A percentile compares a stretch with the other conserved stretches of the same genome.
These are phyloP conservation scores for Lagria hirta DNA, from an alignment of 2,888 invertebrate genomes.

Conservation along the genomic window DNA sequence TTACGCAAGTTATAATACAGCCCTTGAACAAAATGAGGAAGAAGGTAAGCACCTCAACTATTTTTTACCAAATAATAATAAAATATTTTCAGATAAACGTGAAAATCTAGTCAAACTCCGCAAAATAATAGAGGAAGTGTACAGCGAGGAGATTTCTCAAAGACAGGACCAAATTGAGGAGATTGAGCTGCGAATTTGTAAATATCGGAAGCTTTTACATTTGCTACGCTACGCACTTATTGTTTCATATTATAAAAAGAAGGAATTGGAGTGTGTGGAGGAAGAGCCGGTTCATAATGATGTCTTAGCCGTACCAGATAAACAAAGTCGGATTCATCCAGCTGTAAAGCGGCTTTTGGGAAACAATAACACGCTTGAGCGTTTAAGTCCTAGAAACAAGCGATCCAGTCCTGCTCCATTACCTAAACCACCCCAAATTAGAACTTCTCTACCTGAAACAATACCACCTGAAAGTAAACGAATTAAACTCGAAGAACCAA, in stretches of 20 bases:
- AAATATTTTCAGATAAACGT: constrained; percentile 48
- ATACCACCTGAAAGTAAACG: constrained; percentile 28
- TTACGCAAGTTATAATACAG: constrained; percentile 42
- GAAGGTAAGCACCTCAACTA: constrained; percentile 40
- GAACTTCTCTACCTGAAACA: constrained; percentile 12
- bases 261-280: constrained; percentile 54
- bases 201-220: constrained; percentile 61
- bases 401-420: constrained; percentile 27
- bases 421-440: constrained; percentile 6
- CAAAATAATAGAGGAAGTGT: constrained; percentile 69
- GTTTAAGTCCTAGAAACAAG: constrained; percentile 35
- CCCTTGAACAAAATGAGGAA: constrained; percentile 41
- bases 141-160: constrained; percentile 66
- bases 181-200: constrained; percentile 66
- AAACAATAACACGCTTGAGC: constrained; percentile 50
- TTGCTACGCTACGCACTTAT: constrained; percentile 62
- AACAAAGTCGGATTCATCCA: constrained; percentile 67
- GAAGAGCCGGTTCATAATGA: constrained; percentile 40
- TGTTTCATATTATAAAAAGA: constrained; percentile 62
- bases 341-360: constrained; percentile 73
- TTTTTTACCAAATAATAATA: constrained; percentile 17
- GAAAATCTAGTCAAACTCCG: constrained; percentile 64
- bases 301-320: constrained; percentile 27
- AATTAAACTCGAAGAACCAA: constrained; percentile 26
- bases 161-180: constrained; percentile 72